A percentile compares a stretch with the other conserved stretches of the same genome.
Conservation (phyloP, 1,140 invertebrate genomes). For the Artemia franciscana region DNA sequence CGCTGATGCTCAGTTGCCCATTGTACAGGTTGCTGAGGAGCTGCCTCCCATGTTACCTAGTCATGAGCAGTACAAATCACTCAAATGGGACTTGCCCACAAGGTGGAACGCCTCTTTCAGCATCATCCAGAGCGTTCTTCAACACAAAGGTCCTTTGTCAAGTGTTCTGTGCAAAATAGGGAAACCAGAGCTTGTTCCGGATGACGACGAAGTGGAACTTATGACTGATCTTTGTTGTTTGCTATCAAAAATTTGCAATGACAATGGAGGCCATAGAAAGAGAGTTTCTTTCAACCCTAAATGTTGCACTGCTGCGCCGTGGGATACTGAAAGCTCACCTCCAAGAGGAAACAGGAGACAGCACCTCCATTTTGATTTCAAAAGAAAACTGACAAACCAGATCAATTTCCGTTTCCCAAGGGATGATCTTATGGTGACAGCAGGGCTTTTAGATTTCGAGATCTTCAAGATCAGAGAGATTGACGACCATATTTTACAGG, state of each 20-base stretch:
- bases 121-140: neutral
- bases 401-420: too few species aligned
- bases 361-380: neutral
- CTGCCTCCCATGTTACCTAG: neutral
- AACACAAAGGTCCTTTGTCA: neutral
- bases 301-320: neutral
- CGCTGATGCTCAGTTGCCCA: too few species aligned
- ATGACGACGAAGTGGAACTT: neutral
- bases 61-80: neutral
- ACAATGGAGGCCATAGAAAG: neutral
- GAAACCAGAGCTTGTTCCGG: neutral
- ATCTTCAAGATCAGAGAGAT: neutral
- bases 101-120: neutral
- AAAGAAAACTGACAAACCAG: neutral
- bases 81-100: too few species aligned
- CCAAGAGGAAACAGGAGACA: neutral
- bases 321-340: neutral
- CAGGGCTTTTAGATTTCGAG: neutral
- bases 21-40: neutral
- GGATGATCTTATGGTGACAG: too few species aligned
- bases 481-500: too few species aligned
- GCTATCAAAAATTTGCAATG: neutral
- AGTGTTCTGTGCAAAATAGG: neutral
- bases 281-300: neutral
- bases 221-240: neutral